phyloP scores from a whole-genome alignment of 1,140 invertebrate genomes.

The Drosophila pseudoananassae region DNA sequence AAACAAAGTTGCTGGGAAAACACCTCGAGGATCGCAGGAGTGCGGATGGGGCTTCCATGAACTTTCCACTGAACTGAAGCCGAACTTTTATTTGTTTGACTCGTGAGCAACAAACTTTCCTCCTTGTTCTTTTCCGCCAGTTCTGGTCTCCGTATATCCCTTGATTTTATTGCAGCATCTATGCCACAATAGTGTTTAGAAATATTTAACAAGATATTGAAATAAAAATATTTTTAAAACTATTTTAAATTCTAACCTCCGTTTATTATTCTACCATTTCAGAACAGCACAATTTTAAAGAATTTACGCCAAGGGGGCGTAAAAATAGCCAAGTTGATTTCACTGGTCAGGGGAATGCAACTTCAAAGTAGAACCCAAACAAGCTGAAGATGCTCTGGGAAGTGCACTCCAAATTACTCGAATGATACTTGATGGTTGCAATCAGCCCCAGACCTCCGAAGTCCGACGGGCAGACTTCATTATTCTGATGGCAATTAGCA shows the following conservation, averaged over 20 bases:
- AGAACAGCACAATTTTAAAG: not conserved
- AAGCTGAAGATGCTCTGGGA: constrained; percentile 42
- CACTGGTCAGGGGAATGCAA: not conserved
- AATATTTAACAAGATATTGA: not conserved
- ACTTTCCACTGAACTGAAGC: constrained; percentile 66
- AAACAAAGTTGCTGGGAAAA: constrained; percentile 55
- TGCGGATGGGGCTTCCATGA: constrained; percentile 24
- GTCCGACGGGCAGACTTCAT: constrained; percentile 61
- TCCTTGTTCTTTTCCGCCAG: constrained; percentile 4
- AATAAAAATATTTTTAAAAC: not conserved
- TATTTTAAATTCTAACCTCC: not conserved
- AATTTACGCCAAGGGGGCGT: no score
- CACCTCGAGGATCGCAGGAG: constrained; percentile 59
- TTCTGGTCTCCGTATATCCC: constrained; percentile 14
- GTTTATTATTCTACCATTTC: not conserved
- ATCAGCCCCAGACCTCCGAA: constrained; percentile 35
- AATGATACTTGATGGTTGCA: constrained; percentile 82
- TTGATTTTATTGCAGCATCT: constrained; percentile 62
- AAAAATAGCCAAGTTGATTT: constrained; percentile 6
- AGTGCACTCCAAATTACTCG: constrained; percentile 79
- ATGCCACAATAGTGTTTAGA: constrained; percentile 25
- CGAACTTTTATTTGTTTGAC: constrained; percentile 78
- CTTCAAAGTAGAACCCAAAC: constrained; percentile 32
- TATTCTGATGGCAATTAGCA: constrained; percentile 82
- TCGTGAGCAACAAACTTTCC: constrained; percentile 67